Base-by-base conservation (phyloP, 2,888 invertebrate genomes). In the Yponomeuta malinellus region DNA sequence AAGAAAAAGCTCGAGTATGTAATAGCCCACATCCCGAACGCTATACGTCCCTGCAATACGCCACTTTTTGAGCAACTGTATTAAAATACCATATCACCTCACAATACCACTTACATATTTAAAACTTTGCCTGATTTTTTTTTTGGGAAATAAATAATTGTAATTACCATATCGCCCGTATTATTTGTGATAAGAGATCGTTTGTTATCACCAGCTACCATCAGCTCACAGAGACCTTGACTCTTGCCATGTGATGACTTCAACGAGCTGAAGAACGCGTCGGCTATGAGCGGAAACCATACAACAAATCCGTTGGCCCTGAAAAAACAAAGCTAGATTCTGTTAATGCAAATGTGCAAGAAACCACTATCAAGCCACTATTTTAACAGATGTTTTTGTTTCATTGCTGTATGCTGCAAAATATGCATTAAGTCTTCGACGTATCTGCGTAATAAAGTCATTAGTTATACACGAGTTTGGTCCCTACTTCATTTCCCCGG, bases 221-320 rank as follows among this genome's bases (percentile, higher is more conserved):
- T 84, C 2, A 90, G 80, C 15, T 87, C 83, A 48, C 89, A 90
- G 77, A 90, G 89, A 2, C 87, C 82, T 4, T 81, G 81, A 63
- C 15, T 64, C 0, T 74, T 76, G 9, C 73, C 78, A 71, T 84
- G 84, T 66, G 85, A 85, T 73, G 86, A 88, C 15, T 68, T 74
- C 43, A 78, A 68, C 0, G 89, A 88, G 1, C 86, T 84, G 79
- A 90, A 89, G 84, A 94, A 92, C 67, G 88, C 86, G 78, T 94
- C 93, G 76, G 94, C 84, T 64, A 94, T 93, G 63, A 93, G 92
- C 12, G 94, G 94, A 73, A 93, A 83, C 81, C 94, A 94, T 77
- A 94, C 90, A 1, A 92, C 89, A 73, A 93, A 88, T 74, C 93
- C 92, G 76, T 93, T 92, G 75, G 93, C 92, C 8, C 93, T 93